These are phyloP conservation scores for Bergia puertoricense DNA, from an alignment of 92 coral and sea anemone species.

Conservation along the genomic window DNA sequence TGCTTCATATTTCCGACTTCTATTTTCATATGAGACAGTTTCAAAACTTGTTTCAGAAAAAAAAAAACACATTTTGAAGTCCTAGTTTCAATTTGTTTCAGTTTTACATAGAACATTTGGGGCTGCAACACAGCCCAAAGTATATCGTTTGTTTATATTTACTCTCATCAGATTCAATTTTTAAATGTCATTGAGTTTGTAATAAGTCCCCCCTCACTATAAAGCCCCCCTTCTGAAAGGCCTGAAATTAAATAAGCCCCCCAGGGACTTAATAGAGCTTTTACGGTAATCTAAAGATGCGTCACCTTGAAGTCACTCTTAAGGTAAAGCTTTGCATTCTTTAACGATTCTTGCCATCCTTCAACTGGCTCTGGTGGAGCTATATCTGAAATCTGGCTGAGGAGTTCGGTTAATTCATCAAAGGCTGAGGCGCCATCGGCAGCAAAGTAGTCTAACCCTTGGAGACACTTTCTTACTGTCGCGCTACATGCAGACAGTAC, in stretches of 20 bases:
- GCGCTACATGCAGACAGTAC: conserved; percentile 50
- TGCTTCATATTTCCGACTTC: too few species aligned
- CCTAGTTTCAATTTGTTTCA: too few species aligned
- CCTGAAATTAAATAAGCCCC: not conserved
- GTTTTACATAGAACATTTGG: too few species aligned
- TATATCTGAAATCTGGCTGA: conserved; percentile 31
- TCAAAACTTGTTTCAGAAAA: too few species aligned
- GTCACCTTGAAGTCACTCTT: conserved; percentile 44
- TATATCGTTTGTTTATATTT: too few species aligned
- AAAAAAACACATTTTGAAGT: too few species aligned
- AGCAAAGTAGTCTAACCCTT: conserved; percentile 55
- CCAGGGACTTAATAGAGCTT: not conserved
- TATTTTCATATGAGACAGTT: too few species aligned
- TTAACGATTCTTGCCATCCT: conserved; percentile 21
- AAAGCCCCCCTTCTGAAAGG: too few species aligned
- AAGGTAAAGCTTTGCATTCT: conserved; percentile 45
- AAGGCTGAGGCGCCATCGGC: conserved; percentile 57
- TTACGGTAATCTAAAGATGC: not conserved
- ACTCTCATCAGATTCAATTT: too few species aligned
- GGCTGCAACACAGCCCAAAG: too few species aligned
- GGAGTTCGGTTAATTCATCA: conserved; percentile 40
- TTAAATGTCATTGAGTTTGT: too few species aligned
- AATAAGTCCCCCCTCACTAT: too few species aligned
- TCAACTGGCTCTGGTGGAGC: not conserved
- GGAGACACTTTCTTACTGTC: conserved; percentile 52